Evolutionary conservation across 2,797 vertebrate genomes (phyloP).

Genomic region (Simalia tracyae): DNA sequence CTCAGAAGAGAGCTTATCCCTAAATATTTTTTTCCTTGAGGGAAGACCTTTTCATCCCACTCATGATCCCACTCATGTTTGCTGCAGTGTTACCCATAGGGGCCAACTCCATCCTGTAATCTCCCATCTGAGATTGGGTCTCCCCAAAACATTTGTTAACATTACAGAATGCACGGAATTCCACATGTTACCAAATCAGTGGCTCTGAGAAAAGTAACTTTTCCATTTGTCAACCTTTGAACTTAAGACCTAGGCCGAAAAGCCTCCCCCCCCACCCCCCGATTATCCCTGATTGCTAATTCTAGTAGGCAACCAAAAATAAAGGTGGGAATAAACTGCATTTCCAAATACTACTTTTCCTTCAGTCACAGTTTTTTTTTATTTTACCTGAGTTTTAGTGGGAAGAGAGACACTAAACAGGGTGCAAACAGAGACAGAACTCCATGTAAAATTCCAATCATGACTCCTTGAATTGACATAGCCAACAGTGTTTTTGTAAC

Average conservation of each 20-base stretch:
- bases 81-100: background rate
- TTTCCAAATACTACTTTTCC: background rate
- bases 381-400: background rate
- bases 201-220: background rate
- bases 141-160: background rate
- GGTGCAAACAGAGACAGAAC: background rate
- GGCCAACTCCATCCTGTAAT: background rate
- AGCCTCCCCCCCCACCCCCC: background rate
- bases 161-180: background rate
- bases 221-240: background rate
- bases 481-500: background rate
- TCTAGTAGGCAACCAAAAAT: background rate
- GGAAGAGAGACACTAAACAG: background rate
- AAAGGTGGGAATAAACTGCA: background rate
- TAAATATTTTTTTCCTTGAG: background rate
- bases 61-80: background rate
- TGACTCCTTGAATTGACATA: background rate
- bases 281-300: background rate
- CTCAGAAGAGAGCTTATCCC: background rate
- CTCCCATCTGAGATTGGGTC: background rate
- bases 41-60: background rate
- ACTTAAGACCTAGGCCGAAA: background rate
- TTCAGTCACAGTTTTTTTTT: background rate
- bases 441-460: background rate
- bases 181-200: background rate